These are phyloP conservation scores for Alethe castanea DNA, from an alignment of 2,113 vertebrate genomes.

Conservation along the genomic window DNA sequence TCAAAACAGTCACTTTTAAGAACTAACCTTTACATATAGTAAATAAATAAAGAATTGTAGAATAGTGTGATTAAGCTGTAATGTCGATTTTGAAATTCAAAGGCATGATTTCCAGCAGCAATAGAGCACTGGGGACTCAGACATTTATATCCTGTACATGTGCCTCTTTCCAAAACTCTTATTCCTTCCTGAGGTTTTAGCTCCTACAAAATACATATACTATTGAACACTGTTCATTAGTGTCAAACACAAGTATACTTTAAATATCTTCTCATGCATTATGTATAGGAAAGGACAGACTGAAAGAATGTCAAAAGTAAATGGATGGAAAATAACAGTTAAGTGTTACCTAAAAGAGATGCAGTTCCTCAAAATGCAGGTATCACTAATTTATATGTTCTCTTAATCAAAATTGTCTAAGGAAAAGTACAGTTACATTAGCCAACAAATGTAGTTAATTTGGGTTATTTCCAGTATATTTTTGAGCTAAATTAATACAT, in stretches of 20 bases:
- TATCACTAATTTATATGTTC: not conserved
- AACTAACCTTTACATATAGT: not conserved
- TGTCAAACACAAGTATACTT: slow-evolving; percentile 11
- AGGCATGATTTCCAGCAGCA: not conserved
- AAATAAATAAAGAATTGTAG: not conserved
- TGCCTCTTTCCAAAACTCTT: not conserved
- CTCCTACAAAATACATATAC: not conserved
- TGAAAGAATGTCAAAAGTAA: slow-evolving; percentile 18
- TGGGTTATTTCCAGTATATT: not conserved
- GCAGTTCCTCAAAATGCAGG: not conserved
- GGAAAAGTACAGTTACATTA: not conserved
- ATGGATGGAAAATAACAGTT: slow-evolving; percentile 7
- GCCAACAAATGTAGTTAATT: not conserved
- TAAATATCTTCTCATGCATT: not conserved
- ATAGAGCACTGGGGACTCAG: not conserved
- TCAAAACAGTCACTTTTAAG: not conserved
- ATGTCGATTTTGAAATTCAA: not conserved
- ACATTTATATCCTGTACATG: not conserved
- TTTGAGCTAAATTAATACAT: not conserved
- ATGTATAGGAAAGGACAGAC: not conserved
- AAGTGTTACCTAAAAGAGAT: not conserved
- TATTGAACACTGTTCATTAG: not conserved
- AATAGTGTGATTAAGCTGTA: not conserved
- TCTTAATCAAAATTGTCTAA: not conserved
- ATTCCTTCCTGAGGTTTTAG: not conserved